Conservation (phyloP, 2,113 vertebrate genomes). For the Megaleporinus macrocephalus region DNA sequence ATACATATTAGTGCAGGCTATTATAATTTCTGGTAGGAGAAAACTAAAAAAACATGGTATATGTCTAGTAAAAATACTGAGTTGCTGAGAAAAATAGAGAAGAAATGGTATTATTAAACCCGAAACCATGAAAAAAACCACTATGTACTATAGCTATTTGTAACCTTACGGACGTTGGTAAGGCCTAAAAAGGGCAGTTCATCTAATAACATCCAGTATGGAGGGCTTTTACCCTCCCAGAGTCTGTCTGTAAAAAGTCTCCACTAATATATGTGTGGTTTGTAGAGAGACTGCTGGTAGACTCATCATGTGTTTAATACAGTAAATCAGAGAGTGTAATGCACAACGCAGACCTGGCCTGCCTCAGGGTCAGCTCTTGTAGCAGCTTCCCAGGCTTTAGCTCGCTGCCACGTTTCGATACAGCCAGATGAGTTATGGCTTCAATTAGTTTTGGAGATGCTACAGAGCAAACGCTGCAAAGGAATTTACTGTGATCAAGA, state of each 20-base stretch:
- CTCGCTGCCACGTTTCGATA: conserved; percentile 29
- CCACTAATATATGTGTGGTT: not conserved
- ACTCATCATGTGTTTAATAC: conserved; percentile 46
- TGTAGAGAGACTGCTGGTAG: conserved; percentile 43
- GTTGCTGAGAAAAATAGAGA: too few species aligned
- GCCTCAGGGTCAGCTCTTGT: conserved; percentile 18
- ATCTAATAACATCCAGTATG: not conserved
- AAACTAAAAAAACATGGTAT: too few species aligned
- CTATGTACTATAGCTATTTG: not conserved
- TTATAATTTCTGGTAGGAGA: too few species aligned
- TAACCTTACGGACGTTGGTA: not conserved
- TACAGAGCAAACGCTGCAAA: conserved; percentile 2
- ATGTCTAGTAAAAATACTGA: too few species aligned
- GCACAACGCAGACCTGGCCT: conserved; percentile 29
- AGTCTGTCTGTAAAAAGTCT: not conserved
- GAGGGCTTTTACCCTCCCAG: not conserved
- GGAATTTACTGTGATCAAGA: not conserved
- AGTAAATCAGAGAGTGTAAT: conserved; percentile 39
- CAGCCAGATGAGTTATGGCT: conserved; percentile 21
- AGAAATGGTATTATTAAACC: too few species aligned
- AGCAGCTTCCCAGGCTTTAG: conserved; percentile 26
- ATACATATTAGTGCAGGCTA: too few species aligned
- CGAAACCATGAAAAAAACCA: not conserved
- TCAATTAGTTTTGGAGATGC: conserved; percentile 8
- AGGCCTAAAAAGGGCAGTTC: not conserved